phyloP scores from a whole-genome alignment of 2,113 vertebrate genomes.

The Dolichallabes microphthalmus region DNA sequence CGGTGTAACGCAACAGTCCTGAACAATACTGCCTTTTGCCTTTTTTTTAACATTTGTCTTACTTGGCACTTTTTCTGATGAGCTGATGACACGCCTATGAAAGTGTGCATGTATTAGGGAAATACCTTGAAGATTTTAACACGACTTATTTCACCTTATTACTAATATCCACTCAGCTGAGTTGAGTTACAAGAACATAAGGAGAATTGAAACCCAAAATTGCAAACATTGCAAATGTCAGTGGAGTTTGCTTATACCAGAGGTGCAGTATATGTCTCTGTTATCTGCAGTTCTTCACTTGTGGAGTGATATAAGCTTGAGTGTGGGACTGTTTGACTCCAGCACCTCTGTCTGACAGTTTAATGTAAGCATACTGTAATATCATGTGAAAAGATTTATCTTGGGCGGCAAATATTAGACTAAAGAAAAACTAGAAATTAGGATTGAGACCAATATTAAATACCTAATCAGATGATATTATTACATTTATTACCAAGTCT shows the following conservation, averaged over 20 bases:
- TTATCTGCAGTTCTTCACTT: not conserved
- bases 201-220: not conserved
- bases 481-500: not conserved
- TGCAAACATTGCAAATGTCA: not conserved
- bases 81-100: not conserved
- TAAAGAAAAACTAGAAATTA: not conserved
- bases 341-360: not conserved
- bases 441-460: not conserved
- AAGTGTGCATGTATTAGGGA: not conserved
- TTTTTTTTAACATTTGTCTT: not conserved
- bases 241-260: not conserved
- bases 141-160: not conserved
- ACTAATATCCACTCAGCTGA: not conserved
- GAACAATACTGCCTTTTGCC: not conserved
- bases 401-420: not conserved
- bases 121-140: not conserved
- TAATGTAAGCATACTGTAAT: not conserved
- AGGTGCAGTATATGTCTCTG: not conserved
- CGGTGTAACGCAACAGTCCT: not conserved
- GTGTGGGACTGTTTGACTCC: not conserved
- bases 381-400: not conserved
- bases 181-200: not conserved
- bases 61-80: not conserved
- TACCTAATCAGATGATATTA: not conserved
- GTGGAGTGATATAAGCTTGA: not conserved